A percentile compares a stretch with the other conserved stretches of the same genome.
These are phyloP conservation scores for Oscheius onirici DNA, from an alignment of 2,888 invertebrate genomes.

Conservation along the genomic window DNA sequence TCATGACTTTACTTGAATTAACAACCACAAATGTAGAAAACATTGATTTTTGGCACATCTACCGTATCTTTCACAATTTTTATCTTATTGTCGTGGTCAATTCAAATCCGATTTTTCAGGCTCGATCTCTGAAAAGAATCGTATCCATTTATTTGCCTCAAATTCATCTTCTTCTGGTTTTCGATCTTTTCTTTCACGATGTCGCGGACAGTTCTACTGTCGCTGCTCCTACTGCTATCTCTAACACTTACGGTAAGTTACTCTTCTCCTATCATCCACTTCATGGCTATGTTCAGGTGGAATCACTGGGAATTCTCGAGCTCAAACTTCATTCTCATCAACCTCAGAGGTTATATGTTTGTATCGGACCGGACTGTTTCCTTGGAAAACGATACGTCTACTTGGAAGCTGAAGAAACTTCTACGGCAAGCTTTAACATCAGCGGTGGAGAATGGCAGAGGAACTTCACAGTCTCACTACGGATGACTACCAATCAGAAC, in stretches of 20 bases:
- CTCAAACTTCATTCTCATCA: background rate
- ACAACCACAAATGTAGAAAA: too few relatives aligned
- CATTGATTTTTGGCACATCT: too few relatives aligned
- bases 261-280: background rate
- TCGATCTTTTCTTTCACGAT: background rate
- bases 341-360: background rate
- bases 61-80: too few relatives aligned
- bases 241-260: background rate
- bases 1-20: too few relatives aligned
- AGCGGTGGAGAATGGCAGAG: conserved; percentile 21
- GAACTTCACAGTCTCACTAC: conserved; percentile 9
- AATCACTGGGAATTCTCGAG: background rate
- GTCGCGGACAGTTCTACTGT: background rate
- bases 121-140: background rate
- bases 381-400: conserved; percentile 7
- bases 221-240: background rate
- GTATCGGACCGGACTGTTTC: conserved; percentile 21
- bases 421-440: conserved; percentile 1
- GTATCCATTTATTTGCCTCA: background rate
- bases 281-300: too few relatives aligned
- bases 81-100: too few relatives aligned
- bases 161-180: background rate
- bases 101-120: background rate
- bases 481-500: conserved; percentile 5
- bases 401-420: background rate